Conservation (phyloP, 2,113 vertebrate genomes). For the Glaucomys volans region DNA sequence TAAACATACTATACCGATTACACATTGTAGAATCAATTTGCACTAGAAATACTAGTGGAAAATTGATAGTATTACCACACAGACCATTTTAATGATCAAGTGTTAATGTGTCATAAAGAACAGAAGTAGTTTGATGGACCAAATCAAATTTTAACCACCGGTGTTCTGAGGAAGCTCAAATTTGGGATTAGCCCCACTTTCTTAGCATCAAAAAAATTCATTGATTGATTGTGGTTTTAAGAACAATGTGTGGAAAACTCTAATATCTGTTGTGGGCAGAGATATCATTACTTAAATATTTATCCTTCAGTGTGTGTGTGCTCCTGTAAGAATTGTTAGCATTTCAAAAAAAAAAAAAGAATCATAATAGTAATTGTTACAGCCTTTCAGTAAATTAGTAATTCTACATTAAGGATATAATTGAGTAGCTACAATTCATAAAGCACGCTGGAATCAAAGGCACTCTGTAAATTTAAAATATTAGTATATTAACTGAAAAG, state of each 20-base stretch:
- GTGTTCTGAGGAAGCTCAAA: slow-evolving; percentile 53
- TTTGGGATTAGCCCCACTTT: slow-evolving; percentile 35
- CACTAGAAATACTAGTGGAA: slow-evolving; percentile 56
- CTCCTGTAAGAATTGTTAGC: background rate
- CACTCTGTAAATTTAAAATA: slow-evolving; percentile 65
- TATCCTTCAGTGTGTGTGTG: background rate
- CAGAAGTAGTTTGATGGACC: background rate
- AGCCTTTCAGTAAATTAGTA: slow-evolving; percentile 49
- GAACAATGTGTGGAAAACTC: slow-evolving; percentile 46
- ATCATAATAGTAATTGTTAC: slow-evolving; percentile 7
- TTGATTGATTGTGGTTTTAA: background rate
- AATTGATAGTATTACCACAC: slow-evolving; percentile 7
- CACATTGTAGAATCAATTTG: slow-evolving; percentile 50
- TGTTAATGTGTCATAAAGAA: slow-evolving; percentile 27
- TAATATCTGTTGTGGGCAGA: slow-evolving; percentile 29
- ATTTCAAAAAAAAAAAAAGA: too few relatives aligned
- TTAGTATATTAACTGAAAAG: slow-evolving; percentile 56
- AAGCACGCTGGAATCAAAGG: slow-evolving; percentile 61
- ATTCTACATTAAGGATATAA: slow-evolving; percentile 45
- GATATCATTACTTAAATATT: slow-evolving; percentile 46
- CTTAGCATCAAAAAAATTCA: slow-evolving; percentile 54
- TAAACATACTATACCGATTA: background rate
- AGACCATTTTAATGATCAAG: slow-evolving; percentile 44
- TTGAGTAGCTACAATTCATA: slow-evolving; percentile 43
- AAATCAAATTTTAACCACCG: slow-evolving; percentile 52